Evolutionary conservation across 2,797 vertebrate species (phyloP).

Genomic region (Periophthalmus magnuspinnatus): DNA sequence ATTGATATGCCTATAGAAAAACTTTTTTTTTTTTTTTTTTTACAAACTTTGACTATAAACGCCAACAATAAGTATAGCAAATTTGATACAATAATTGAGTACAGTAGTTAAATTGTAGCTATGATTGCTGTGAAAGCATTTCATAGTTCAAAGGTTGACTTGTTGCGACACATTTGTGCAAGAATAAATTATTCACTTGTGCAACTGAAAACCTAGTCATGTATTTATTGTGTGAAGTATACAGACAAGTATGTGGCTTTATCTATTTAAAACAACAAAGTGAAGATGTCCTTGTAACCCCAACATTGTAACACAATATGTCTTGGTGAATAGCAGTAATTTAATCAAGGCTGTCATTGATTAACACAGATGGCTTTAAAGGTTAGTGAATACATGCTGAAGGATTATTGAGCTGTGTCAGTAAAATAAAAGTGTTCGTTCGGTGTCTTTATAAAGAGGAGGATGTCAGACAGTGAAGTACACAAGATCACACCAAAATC

Average conservation of each 20-base stretch:
- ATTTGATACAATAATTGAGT: background rate
- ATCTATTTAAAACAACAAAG: background rate
- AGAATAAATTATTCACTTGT: slow-evolving; percentile 18
- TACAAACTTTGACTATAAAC: no score
- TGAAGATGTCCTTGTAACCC: background rate
- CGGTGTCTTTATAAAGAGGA: slow-evolving; percentile 5
- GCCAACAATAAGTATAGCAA: background rate
- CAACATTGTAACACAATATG: background rate
- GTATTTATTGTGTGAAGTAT: background rate
- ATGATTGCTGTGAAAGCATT: background rate
- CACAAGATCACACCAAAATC: slow-evolving; percentile 20
- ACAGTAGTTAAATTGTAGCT: background rate
- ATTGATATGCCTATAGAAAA: no score
- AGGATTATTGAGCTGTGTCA: background rate
- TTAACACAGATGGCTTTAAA: slow-evolving; percentile 5
- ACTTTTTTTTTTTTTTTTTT: no score
- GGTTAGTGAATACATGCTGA: slow-evolving; percentile 4
- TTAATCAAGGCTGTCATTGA: slow-evolving; percentile 13
- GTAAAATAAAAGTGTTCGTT: slow-evolving; percentile 18
- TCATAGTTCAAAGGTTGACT: slow-evolving; percentile 32
- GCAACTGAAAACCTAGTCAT: slow-evolving; percentile 8
- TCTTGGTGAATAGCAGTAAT: background rate
- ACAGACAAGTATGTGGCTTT: background rate
- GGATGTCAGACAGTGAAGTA: slow-evolving; percentile 42
- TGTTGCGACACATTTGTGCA: slow-evolving; percentile 12